Evolutionary conservation across 2,888 invertebrate genomes (phyloP).

Genomic region (Yponomeuta malinellus): DNA sequence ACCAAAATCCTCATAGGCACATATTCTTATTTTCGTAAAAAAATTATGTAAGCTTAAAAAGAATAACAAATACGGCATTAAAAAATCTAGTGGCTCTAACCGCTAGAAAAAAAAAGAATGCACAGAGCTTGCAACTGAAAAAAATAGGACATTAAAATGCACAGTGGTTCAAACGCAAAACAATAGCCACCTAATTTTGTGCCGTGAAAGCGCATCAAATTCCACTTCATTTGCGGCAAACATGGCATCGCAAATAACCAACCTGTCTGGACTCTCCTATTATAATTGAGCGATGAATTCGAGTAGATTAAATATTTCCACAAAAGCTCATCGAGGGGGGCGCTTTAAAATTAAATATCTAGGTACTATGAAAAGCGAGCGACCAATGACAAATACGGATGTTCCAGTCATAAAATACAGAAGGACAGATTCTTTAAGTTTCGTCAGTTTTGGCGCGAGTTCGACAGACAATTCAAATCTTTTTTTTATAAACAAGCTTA

Average conservation of each 20-base stretch:
- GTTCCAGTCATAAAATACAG: not conserved
- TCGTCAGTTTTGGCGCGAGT: too few relatives aligned
- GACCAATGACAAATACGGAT: conserved; percentile 48
- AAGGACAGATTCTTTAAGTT: not conserved
- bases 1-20: too few relatives aligned
- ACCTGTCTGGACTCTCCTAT: not conserved
- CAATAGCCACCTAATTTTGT: not conserved
- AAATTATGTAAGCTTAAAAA: too few relatives aligned
- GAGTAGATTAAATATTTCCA: conserved; percentile 55
- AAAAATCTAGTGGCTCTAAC: too few relatives aligned
- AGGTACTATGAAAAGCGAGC: conserved; percentile 34
- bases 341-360: conserved; percentile 48
- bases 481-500: too few relatives aligned
- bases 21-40: too few relatives aligned
- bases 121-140: not conserved
- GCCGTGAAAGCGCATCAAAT: not conserved
- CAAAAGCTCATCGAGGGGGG: conserved; percentile 53
- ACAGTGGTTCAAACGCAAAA: not conserved
- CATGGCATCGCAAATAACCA: not conserved
- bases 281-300: conserved; percentile 38
- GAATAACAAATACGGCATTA: too few relatives aligned
- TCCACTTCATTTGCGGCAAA: not conserved
- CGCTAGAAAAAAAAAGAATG: too few relatives aligned
- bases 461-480: too few relatives aligned
- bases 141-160: not conserved